These are phyloP conservation scores for Danio kyathit DNA, from an alignment of 2,797 vertebrate species.

Conservation along the genomic window DNA sequence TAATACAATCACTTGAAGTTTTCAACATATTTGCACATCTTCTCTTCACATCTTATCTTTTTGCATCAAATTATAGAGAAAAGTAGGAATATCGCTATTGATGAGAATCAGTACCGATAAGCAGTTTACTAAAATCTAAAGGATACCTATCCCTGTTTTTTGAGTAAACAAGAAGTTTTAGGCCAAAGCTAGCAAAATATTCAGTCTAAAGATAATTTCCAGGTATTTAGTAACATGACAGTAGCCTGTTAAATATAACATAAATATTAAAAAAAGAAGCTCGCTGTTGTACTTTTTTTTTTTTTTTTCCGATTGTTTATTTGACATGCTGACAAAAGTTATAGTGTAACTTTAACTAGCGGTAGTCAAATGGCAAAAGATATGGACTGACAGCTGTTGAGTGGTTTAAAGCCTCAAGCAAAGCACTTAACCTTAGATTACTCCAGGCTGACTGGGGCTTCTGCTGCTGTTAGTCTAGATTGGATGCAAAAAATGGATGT, in stretches of 20 bases:
- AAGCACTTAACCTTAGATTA: constrained; percentile 33
- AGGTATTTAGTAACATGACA: not conserved
- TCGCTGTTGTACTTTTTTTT: not conserved
- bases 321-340: not conserved
- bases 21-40: no score
- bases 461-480: not conserved
- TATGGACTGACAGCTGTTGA: not conserved
- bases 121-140: no score
- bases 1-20: no score
- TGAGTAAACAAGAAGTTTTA: no score
- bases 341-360: not conserved
- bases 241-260: not conserved
- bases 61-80: no score
- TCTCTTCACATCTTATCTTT: no score
- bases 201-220: not conserved
- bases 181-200: not conserved
- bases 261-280: not conserved
- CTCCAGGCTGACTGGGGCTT: constrained; percentile 3
- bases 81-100: no score
- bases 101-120: no score
- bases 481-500: not conserved
- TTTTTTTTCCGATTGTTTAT: not conserved
- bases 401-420: constrained; percentile 17
- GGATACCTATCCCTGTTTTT: no score
- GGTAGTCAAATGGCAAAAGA: not conserved